Percentiles rank a stretch among this genome's conserved stretches.
Conservation (phyloP, 2,888 invertebrate genomes). For the Folsomia manolachei region DNA sequence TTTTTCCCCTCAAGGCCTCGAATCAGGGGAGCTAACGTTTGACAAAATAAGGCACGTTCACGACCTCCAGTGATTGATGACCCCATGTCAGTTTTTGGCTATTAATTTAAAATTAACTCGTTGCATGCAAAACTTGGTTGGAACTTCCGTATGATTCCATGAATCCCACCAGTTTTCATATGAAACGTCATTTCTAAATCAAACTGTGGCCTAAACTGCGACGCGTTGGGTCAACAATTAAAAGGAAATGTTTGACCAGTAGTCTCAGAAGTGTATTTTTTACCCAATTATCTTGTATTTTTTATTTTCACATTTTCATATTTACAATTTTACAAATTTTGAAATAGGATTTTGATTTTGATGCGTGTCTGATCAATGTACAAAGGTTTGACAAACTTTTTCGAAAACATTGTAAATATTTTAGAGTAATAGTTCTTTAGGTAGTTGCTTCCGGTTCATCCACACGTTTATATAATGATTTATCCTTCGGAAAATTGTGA, state of each 20-base stretch:
- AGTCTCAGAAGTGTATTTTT: no score
- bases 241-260: no score
- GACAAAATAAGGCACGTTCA: constrained; percentile 40
- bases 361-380: no score
- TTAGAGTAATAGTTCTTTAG: no score
- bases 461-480: no score
- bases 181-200: not conserved
- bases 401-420: not conserved
- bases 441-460: not conserved
- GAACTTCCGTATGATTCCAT: not conserved
- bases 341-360: no score
- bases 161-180: not conserved
- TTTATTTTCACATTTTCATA: not conserved
- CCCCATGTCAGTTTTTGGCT: not conserved
- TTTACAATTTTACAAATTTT: not conserved
- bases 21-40: constrained; percentile 36
- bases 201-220: no score
- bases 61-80: constrained; percentile 27
- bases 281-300: not conserved
- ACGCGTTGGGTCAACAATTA: no score
- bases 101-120: not conserved
- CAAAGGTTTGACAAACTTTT: no score
- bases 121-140: not conserved
- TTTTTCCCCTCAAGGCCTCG: constrained; percentile 34
- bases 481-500: no score